Conservation (phyloP, 2,888 invertebrate genomes). For the Eulithis prunata region DNA sequence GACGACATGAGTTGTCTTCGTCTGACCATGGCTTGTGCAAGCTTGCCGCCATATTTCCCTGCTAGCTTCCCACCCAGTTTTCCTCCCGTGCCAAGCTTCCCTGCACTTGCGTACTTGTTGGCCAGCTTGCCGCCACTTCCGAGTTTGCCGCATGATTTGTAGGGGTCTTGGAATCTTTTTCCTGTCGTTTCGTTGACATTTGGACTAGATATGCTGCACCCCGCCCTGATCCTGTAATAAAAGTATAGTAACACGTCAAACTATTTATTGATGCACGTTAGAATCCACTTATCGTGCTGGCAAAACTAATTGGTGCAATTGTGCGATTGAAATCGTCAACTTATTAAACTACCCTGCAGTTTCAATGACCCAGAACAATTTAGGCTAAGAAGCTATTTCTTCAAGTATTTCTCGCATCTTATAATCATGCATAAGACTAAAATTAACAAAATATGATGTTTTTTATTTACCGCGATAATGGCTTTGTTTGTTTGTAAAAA, state of each 20-base stretch:
- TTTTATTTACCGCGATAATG: conserved; percentile 20
- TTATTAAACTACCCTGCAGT: too few species aligned
- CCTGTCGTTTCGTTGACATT: conserved; percentile 65
- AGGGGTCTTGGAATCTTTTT: conserved; percentile 74
- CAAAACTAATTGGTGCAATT: too few species aligned
- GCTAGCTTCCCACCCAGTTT: conserved; percentile 71
- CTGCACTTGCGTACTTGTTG: conserved; percentile 71
- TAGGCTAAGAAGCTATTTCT: too few species aligned
- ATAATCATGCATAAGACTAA: too few species aligned
- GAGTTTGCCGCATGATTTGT: conserved; percentile 76
- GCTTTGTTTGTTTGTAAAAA: conserved; percentile 37
- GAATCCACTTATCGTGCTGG: too few species aligned
- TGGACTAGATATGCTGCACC: conserved; percentile 80
- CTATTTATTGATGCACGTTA: background rate
- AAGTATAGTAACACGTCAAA: conserved; percentile 8
- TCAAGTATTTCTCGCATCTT: too few species aligned
- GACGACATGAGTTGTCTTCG: conserved; percentile 81
- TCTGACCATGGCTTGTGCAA: conserved; percentile 81
- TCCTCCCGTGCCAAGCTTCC: conserved; percentile 72
- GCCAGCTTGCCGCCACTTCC: conserved; percentile 71
- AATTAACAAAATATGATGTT: too few species aligned
- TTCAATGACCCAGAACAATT: too few species aligned
- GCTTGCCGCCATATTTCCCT: conserved; percentile 81
- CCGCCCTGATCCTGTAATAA: conserved; percentile 71
- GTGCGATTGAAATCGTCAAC: too few species aligned